Percentiles rank a stretch among this genome's conserved stretches.
These are phyloP conservation scores for Gymnoscopelus braueri DNA, from an alignment of 2,797 vertebrate species.

Conservation along the genomic window DNA sequence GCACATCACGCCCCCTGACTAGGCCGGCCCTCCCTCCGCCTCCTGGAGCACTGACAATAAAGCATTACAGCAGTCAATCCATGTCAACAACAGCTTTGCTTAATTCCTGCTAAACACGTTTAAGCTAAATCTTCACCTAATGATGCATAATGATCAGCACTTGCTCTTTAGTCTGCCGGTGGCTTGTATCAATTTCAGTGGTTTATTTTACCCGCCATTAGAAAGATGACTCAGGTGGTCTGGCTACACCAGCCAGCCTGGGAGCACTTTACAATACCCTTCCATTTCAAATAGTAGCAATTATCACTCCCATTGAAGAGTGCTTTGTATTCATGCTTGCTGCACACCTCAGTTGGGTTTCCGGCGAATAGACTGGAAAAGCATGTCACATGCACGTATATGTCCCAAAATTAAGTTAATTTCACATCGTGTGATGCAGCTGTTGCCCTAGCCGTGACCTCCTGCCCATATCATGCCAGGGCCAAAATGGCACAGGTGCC, in stretches of 20 bases:
- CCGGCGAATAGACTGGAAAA: slow-evolving; percentile 1
- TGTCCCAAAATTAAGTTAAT: not conserved
- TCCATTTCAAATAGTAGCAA: slow-evolving; percentile 55
- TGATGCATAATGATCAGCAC: slow-evolving; percentile 86
- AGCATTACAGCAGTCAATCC: slow-evolving; percentile 89
- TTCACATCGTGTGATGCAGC: slow-evolving; percentile 69
- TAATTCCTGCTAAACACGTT: slow-evolving; percentile 89
- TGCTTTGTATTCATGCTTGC: slow-evolving; percentile 1
- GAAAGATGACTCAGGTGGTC: slow-evolving; percentile 73
- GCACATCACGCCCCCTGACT: slow-evolving; percentile 71
- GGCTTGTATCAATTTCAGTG: slow-evolving; percentile 77
- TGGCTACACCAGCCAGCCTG: slow-evolving; percentile 37
- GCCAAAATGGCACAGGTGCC: slow-evolving; percentile 75
- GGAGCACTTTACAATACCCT: slow-evolving; percentile 51
- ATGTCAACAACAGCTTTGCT: slow-evolving; percentile 90
- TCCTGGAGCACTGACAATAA: slow-evolving; percentile 88
- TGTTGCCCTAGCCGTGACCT: slow-evolving; percentile 80
- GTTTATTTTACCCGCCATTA: slow-evolving; percentile 68
- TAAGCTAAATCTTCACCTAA: slow-evolving; percentile 90
- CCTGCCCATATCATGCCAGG: slow-evolving; percentile 63
- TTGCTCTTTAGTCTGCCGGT: slow-evolving; percentile 82
- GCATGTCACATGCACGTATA: not conserved
- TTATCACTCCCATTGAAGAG: slow-evolving; percentile 31
- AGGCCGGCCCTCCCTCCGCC: slow-evolving; percentile 79
- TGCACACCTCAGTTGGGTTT: slow-evolving; percentile 7